Evolutionary conservation across 2,113 vertebrate genomes (phyloP).

Genomic region (Actenoides lindsayi): DNA sequence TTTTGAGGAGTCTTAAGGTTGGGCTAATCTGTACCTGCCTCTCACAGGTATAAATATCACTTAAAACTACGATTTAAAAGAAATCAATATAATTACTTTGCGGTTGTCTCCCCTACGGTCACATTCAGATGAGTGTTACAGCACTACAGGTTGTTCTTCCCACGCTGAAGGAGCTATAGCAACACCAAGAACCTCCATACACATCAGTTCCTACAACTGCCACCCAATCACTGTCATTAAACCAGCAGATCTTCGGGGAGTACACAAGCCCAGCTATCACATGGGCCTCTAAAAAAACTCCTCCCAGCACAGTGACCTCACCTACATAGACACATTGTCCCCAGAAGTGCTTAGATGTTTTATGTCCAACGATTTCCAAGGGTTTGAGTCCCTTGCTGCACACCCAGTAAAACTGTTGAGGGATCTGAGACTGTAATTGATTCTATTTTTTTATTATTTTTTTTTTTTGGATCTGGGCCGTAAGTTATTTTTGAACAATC

Average conservation of each 20-base stretch:
- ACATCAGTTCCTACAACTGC: background rate
- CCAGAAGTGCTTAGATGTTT: background rate
- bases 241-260: fast-evolving
- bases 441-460: background rate
- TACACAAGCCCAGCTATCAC: background rate
- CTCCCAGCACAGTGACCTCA: background rate
- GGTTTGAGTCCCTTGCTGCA: background rate
- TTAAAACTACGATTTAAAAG: background rate
- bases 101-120: background rate
- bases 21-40: background rate
- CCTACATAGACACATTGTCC: background rate
- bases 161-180: background rate
- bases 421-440: background rate
- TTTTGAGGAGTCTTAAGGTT: background rate
- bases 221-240: background rate
- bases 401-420: background rate
- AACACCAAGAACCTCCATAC: background rate
- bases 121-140: background rate
- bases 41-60: background rate
- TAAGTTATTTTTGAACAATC: slow-evolving; percentile 43
- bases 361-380: background rate
- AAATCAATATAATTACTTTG: background rate
- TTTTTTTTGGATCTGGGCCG: background rate
- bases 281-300: background rate
- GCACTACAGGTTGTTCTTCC: background rate